phyloP scores from a whole-genome alignment of 1,140 invertebrate genomes.

The Euschistus heros region DNA sequence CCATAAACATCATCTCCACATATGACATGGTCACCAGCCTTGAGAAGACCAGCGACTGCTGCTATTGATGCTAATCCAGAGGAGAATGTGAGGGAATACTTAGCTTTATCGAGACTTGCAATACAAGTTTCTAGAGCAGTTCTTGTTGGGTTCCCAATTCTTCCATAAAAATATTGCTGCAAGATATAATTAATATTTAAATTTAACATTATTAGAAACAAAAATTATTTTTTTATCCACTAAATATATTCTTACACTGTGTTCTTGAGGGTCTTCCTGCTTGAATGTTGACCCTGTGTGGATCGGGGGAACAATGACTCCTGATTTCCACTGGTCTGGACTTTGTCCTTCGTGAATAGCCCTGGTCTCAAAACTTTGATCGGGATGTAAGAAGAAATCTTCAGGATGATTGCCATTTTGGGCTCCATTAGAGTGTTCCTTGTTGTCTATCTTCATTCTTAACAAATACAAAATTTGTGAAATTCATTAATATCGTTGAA shows the following conservation, averaged over 20 bases:
- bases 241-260: conserved; percentile 34
- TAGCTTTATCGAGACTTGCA: conserved; percentile 80
- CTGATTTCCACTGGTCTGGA: conserved; percentile 71
- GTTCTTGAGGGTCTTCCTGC: conserved; percentile 63
- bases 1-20: conserved; percentile 93
- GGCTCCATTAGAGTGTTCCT: no score
- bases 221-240: no score
- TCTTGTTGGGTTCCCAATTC: conserved; percentile 93
- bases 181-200: no score
- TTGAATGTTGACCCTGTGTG: conserved; percentile 88
- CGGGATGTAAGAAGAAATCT: conserved; percentile 1
- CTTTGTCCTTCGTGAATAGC: conserved; percentile 87
- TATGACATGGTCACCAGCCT: conserved; percentile 80
- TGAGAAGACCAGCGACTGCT: conserved; percentile 61
- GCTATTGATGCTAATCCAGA: conserved; percentile 84
- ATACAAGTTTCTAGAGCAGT: conserved; percentile 80
- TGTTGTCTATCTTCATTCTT: no score
- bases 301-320: conserved; percentile 79
- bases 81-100: conserved; percentile 74
- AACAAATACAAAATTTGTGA: no score
- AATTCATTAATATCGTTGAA: no score
- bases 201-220: no score
- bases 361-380: conserved; percentile 63
- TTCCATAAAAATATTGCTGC: conserved; percentile 82
- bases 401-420: not conserved